Evolutionary conservation across 2,888 invertebrate species (phyloP).

Genomic region (Linyphia triangularis): DNA sequence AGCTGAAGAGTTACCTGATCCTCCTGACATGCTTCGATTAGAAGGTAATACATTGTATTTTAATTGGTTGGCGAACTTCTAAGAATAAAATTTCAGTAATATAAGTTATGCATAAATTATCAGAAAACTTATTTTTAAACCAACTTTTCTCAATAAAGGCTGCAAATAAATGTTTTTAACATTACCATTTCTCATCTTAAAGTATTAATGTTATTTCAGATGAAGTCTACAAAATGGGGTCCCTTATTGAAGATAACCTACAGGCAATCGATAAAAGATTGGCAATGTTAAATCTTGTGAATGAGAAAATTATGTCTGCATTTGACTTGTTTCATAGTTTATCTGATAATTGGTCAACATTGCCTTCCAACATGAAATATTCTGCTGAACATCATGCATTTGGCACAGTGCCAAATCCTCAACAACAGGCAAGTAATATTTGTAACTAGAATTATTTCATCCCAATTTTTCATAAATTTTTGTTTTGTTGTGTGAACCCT

Average conservation of each 20-base stretch:
- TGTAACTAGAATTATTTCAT: too few species aligned
- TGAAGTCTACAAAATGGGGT: slow-evolving; percentile 88
- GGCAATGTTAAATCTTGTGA: slow-evolving; percentile 92
- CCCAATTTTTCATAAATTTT: too few species aligned
- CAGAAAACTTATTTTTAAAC: too few species aligned
- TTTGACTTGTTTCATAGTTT: slow-evolving; percentile 90
- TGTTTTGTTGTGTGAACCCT: too few species aligned
- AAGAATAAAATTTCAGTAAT: too few species aligned
- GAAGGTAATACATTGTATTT: slow-evolving; percentile 80
- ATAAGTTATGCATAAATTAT: too few species aligned
- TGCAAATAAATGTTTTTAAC: neutral
- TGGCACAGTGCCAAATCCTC: slow-evolving; percentile 16
- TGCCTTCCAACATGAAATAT: slow-evolving; percentile 39
- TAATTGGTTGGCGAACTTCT: too few species aligned
- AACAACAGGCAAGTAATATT: slow-evolving; percentile 55
- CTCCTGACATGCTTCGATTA: slow-evolving; percentile 85
- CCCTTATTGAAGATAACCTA: slow-evolving; percentile 94
- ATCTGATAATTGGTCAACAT: slow-evolving; percentile 35
- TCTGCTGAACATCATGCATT: slow-evolving; percentile 8
- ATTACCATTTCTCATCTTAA: neutral
- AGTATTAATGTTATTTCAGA: slow-evolving; percentile 78
- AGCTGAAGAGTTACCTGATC: slow-evolving; percentile 88
- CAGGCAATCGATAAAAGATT: slow-evolving; percentile 93
- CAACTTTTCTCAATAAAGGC: too few species aligned
- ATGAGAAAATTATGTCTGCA: slow-evolving; percentile 93